Conservation (phyloP, 2,888 invertebrate species). For the Schizaphis graminum region DNA sequence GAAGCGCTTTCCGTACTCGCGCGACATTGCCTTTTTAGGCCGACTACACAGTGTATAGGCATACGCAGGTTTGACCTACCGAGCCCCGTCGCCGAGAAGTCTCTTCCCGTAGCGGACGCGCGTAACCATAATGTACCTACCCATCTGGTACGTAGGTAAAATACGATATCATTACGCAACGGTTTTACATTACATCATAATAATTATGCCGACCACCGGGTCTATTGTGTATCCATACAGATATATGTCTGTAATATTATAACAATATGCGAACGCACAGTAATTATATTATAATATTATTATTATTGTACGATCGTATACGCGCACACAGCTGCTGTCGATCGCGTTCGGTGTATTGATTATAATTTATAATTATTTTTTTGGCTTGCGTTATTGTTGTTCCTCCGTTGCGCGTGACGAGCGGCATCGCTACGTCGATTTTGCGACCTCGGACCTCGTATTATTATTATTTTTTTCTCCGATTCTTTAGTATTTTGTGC, state of each 20-base stretch:
- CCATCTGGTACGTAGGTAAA: neutral
- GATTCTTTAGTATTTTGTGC: neutral
- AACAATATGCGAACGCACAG: neutral
- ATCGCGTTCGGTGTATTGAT: neutral
- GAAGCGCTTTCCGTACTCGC: neutral
- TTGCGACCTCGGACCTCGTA: neutral
- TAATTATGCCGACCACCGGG: neutral
- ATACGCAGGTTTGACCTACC: no score
- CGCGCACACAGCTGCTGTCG: neutral
- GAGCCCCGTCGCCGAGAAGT: neutral
- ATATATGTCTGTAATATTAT: neutral
- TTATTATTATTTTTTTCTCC: neutral
- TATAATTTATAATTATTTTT: neutral
- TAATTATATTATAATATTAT: neutral
- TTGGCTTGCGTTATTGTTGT: conserved; percentile 8
- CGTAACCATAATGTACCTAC: neutral
- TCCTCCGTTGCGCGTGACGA: neutral
- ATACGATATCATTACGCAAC: neutral
- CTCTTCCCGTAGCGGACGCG: neutral
- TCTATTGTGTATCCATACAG: neutral
- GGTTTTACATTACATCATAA: neutral
- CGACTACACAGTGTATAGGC: no score
- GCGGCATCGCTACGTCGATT: neutral
- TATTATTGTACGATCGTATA: neutral
- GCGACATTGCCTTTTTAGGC: neutral